phyloP scores from a whole-genome alignment of 2,797 vertebrate species.

The Enoplosus armatus region DNA sequence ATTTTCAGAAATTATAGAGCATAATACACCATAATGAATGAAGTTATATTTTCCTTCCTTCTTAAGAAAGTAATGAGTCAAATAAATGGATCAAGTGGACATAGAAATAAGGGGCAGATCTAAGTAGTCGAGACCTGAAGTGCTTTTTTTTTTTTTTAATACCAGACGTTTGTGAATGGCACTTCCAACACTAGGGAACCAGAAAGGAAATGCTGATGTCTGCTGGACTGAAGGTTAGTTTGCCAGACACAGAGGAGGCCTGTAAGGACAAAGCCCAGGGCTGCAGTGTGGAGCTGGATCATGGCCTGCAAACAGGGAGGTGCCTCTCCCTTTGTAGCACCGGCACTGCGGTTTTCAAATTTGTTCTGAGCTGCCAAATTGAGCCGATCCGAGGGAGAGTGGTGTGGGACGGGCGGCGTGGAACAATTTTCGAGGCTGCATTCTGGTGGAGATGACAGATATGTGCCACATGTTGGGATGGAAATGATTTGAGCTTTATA shows the following conservation, averaged over 20 bases:
- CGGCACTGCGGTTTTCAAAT: slow-evolving; percentile 30
- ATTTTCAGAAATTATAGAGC: slow-evolving; percentile 9
- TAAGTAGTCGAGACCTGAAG: background rate
- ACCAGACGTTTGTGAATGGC: slow-evolving; percentile 1
- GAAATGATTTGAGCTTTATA: slow-evolving; percentile 2
- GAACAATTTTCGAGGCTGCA: background rate
- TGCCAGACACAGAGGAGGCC: slow-evolving; percentile 13
- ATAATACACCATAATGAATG: background rate
- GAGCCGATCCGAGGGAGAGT: slow-evolving; percentile 16
- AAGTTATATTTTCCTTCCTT: background rate
- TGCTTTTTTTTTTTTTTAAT: slow-evolving; percentile 2
- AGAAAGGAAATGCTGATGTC: slow-evolving; percentile 3
- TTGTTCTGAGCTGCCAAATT: slow-evolving; percentile 24
- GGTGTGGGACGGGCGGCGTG: background rate
- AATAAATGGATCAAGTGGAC: slow-evolving; percentile 5
- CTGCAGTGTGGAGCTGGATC: slow-evolving; percentile 18
- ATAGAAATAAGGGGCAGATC: background rate
- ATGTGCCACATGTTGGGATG: slow-evolving; percentile 13
- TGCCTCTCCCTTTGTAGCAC: slow-evolving; percentile 34
- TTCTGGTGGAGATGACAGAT: slow-evolving; percentile 22
- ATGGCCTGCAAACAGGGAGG: slow-evolving; percentile 33
- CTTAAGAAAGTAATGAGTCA: slow-evolving; percentile 1
- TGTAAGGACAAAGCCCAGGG: slow-evolving; percentile 7
- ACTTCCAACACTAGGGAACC: background rate
- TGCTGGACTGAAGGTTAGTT: slow-evolving; percentile 20